phyloP scores from a whole-genome alignment of 2,888 invertebrate species.

The Homarus gammarus region DNA sequence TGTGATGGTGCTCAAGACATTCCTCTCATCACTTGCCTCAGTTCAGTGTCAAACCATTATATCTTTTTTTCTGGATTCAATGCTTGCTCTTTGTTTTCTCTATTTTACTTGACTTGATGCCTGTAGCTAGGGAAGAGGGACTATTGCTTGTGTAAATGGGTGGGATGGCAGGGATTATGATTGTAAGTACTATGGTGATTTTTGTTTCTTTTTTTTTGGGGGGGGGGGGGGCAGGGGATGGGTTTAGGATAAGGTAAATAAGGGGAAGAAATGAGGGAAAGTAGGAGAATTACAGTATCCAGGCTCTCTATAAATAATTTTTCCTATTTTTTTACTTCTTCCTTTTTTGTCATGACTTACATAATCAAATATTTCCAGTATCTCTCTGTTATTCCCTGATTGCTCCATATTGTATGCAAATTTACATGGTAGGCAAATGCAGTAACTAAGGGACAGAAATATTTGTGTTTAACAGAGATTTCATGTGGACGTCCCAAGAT shows the following conservation, averaged over 20 bases:
- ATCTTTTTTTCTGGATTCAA: background rate
- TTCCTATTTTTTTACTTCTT: too few relatives aligned
- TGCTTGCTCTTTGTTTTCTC: too few relatives aligned
- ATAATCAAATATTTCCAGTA: background rate
- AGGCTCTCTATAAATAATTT: too few relatives aligned
- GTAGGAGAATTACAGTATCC: too few relatives aligned
- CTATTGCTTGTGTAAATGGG: too few relatives aligned
- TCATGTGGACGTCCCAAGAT: conserved; percentile 73
- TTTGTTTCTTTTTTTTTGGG: too few relatives aligned
- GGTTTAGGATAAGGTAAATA: background rate
- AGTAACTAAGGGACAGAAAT: background rate
- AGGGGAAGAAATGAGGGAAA: background rate
- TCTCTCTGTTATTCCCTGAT: background rate
- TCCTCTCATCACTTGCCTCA: background rate
- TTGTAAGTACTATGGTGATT: too few relatives aligned
- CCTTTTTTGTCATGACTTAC: too few relatives aligned
- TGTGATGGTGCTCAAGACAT: background rate
- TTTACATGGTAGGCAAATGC: background rate
- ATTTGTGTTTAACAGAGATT: conserved; percentile 46
- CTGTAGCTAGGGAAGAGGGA: too few relatives aligned
- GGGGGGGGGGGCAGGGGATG: background rate
- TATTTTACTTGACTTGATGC: too few relatives aligned
- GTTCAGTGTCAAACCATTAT: background rate
- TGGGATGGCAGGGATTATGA: too few relatives aligned
- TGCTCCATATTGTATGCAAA: background rate